Conservation (phyloP, 2,888 invertebrate genomes). For the Drosophila hawaiiensis region DNA sequence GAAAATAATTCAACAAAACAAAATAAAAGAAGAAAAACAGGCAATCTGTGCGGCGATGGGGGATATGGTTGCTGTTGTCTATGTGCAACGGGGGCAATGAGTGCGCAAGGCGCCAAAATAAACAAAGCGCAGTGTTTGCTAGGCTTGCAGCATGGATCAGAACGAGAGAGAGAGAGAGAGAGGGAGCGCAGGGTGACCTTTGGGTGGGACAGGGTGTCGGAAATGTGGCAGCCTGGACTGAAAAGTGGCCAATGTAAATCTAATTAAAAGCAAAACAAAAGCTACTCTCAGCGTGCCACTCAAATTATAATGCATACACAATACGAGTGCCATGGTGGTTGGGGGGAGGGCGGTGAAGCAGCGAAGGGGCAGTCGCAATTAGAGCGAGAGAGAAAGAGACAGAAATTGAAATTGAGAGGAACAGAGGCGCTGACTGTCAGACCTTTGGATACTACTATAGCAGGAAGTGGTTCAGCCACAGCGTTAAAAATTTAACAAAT, state of each 20-base stretch:
- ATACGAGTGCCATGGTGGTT: background rate
- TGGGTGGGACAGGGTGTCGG: conserved; percentile 3
- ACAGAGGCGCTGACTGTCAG: conserved; percentile 9
- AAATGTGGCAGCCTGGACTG: conserved; percentile 65
- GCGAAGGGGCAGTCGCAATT: background rate
- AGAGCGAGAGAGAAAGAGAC: background rate
- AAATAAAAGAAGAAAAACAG: conserved; percentile 26
- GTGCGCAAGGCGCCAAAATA: conserved; percentile 77
- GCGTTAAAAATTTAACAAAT: background rate
- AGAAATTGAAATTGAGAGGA: background rate
- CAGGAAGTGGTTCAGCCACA: conserved; percentile 25
- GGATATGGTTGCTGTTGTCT: conserved; percentile 17
- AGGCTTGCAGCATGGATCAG: conserved; percentile 61
- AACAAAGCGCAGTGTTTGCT: conserved; percentile 74
- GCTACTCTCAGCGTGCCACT: conserved; percentile 81
- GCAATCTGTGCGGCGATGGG: conserved; percentile 25
- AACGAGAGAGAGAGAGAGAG: background rate
- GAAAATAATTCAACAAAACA: conserved; percentile 71
- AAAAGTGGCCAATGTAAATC: conserved; percentile 82
- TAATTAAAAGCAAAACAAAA: conserved; percentile 81
- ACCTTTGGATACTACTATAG: background rate
- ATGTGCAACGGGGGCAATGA: conserved; percentile 39
- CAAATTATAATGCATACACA: conserved; percentile 77
- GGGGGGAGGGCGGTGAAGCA: background rate
- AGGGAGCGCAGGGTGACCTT: background rate